Percentiles rank a stretch among this genome's conserved stretches.
phyloP scores from a whole-genome alignment of 2,797 vertebrate genomes.

The Lemur catta region DNA sequence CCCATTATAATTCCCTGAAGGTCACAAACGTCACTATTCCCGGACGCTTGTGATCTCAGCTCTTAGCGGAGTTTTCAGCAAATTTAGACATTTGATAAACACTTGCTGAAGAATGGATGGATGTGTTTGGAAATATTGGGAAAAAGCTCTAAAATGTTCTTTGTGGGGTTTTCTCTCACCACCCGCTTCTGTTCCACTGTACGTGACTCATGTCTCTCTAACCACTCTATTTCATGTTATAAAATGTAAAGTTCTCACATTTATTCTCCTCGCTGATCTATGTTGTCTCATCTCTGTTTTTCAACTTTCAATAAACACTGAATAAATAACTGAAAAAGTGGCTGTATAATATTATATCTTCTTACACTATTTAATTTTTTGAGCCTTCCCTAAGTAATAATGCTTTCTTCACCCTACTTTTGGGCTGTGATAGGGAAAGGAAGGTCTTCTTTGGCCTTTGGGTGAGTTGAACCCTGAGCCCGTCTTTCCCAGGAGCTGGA shows the following conservation, averaged over 20 bases:
- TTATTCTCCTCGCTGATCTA: fast-evolving
- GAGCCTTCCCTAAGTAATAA: background rate
- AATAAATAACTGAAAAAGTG: too few species aligned
- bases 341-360: fast-evolving
- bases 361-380: fast-evolving
- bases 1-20: background rate
- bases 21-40: background rate
- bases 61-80: background rate
- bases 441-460: background rate
- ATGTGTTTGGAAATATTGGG: background rate
- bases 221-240: fast-evolving
- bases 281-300: background rate
- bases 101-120: background rate
- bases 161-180: fast-evolving
- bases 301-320: background rate
- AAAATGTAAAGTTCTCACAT: too few species aligned
- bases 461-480: too few species aligned
- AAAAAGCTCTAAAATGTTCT: too few species aligned
- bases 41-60: background rate
- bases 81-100: background rate
- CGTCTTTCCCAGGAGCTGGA: background rate
- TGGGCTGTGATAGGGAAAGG: background rate
- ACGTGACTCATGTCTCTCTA: fast-evolving
- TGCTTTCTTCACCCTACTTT: background rate
- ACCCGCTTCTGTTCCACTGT: fast-evolving